Percentiles rank a stretch among this genome's conserved stretches.
Conservation (phyloP, 1,140 invertebrate genomes). For the Neodiprion pinetum region DNA sequence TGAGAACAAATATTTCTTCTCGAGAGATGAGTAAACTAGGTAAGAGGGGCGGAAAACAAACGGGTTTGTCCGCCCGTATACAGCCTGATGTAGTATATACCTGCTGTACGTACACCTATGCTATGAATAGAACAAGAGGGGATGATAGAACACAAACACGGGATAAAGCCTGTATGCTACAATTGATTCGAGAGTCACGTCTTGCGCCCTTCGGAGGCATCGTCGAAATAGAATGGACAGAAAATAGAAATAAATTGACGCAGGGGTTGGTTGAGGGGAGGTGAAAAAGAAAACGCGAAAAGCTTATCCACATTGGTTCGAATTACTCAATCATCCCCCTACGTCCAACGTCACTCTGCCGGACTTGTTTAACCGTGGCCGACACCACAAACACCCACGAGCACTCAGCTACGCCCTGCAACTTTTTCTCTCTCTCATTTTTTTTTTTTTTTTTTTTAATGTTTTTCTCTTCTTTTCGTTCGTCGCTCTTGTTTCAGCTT, state of each 20-base stretch:
- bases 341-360: not conserved
- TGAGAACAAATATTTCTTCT: not conserved
- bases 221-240: not conserved
- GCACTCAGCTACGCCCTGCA: too few relatives aligned
- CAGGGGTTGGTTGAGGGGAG: not conserved
- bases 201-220: not conserved
- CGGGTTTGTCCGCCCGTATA: not conserved
- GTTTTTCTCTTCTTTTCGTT: too few relatives aligned
- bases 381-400: too few relatives aligned
- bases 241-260: too few relatives aligned
- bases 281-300: not conserved
- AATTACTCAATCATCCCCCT: not conserved
- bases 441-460: too few relatives aligned
- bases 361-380: too few relatives aligned
- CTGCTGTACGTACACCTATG: not conserved
- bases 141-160: too few relatives aligned
- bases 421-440: too few relatives aligned
- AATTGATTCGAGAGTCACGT: constrained; percentile 4
- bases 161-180: not conserved
- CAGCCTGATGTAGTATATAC: not conserved
- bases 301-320: constrained; percentile 2
- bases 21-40: not conserved
- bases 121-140: not conserved
- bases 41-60: not conserved
- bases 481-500: too few relatives aligned